Percentiles rank a stretch among this genome's conserved stretches.
phyloP scores from a whole-genome alignment of 2,113 vertebrate species.

The Clupea harengus region DNA sequence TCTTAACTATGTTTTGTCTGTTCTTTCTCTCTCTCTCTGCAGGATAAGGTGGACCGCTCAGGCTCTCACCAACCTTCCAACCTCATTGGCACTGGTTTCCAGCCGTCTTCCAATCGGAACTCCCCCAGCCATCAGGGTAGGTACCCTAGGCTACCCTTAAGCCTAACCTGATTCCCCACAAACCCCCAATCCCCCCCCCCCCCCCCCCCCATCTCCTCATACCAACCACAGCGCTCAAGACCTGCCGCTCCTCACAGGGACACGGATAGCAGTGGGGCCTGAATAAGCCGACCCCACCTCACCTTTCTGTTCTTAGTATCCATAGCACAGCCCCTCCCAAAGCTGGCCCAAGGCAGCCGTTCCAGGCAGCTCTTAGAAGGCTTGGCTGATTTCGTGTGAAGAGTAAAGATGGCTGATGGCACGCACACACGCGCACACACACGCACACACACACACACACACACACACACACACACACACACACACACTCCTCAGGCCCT shows the following conservation, averaged over 20 bases:
- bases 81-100: slow-evolving; percentile 76
- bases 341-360: neutral
- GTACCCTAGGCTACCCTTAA: neutral
- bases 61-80: slow-evolving; percentile 71
- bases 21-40: slow-evolving; percentile 18
- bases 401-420: neutral
- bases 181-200: neutral
- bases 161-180: neutral
- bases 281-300: neutral
- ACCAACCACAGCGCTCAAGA: neutral
- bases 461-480: slow-evolving; percentile 9
- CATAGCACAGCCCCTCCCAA: neutral
- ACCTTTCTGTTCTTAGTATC: neutral
- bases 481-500: neutral
- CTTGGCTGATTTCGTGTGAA: neutral
- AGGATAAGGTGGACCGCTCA: slow-evolving; percentile 87
- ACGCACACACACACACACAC: too few relatives aligned
- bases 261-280: neutral
- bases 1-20: too few relatives aligned
- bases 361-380: neutral
- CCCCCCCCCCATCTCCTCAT: neutral
- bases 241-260: neutral
- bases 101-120: slow-evolving; percentile 70
- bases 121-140: slow-evolving; percentile 82
- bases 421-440: too few relatives aligned